Evolutionary conservation across 2,113 vertebrate genomes (phyloP).

Genomic region (Neotragus moschatus): DNA sequence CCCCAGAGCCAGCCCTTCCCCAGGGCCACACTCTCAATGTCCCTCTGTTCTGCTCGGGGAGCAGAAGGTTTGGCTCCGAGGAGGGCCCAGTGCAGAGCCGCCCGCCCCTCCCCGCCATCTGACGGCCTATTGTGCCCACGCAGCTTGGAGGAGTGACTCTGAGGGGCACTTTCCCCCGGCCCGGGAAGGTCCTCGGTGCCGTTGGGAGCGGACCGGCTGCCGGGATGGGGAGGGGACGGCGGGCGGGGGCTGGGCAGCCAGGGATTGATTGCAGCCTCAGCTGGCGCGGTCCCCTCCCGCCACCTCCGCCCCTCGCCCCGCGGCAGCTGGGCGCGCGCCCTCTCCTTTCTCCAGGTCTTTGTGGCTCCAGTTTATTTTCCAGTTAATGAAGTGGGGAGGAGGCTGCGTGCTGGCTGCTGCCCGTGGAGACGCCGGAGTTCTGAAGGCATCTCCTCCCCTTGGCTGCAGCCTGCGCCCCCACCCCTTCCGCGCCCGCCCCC

Average conservation of each 20-base stretch:
- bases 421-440: neutral
- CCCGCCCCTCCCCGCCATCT: conserved; percentile 23
- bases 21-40: neutral
- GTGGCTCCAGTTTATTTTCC: conserved; percentile 48
- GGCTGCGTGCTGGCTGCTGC: neutral
- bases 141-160: neutral
- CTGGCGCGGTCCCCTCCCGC: neutral
- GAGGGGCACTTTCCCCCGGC: neutral
- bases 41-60: neutral
- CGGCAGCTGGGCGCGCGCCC: neutral
- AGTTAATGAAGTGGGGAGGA: conserved; percentile 19
- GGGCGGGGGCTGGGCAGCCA: neutral
- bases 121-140: neutral
- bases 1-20: neutral
- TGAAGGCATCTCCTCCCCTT: neutral
- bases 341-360: neutral
- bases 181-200: neutral
- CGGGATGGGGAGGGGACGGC: neutral
- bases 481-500: neutral
- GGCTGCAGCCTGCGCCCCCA: neutral
- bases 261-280: neutral
- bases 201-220: neutral
- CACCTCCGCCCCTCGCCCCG: neutral
- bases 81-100: neutral
- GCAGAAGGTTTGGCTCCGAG: neutral